Conservation (phyloP, 2,888 invertebrate genomes). For the Prosopocoilus inquinatus region DNA sequence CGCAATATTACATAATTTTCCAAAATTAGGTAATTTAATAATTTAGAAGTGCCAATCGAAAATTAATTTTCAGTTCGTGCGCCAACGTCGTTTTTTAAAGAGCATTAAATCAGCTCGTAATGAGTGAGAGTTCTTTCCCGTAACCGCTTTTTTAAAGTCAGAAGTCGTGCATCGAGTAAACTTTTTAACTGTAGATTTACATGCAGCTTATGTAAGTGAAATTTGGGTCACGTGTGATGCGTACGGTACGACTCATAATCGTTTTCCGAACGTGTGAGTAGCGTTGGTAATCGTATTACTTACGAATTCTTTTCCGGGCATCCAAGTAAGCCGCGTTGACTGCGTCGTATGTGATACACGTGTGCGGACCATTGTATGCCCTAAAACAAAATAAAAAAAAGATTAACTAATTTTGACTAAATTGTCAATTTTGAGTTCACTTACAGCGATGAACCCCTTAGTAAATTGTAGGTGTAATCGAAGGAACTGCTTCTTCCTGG, state of each 20-base stretch:
- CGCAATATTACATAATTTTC: too few relatives aligned
- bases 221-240: not conserved
- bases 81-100: too few relatives aligned
- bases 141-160: too few relatives aligned
- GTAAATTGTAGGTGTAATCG: constrained; percentile 81
- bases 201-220: not conserved
- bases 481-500: constrained; percentile 78
- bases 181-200: not conserved
- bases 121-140: too few relatives aligned
- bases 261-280: too few relatives aligned
- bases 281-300: too few relatives aligned
- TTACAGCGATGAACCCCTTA: constrained; percentile 74
- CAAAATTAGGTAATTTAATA: too few relatives aligned
- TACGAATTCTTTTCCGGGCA: constrained; percentile 83
- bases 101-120: too few relatives aligned
- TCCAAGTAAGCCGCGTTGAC: constrained; percentile 85
- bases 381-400: constrained; percentile 52
- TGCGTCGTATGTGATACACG: constrained; percentile 87
- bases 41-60: too few relatives aligned
- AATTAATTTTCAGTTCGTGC: too few relatives aligned
- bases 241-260: too few relatives aligned
- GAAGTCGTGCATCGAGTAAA: too few relatives aligned
- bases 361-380: constrained; percentile 67
- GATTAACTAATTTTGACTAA: constrained; percentile 4
- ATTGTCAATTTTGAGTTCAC: constrained; percentile 45